phyloP scores from a whole-genome alignment of 2,113 vertebrate species.

The Toxostoma redivivum region DNA sequence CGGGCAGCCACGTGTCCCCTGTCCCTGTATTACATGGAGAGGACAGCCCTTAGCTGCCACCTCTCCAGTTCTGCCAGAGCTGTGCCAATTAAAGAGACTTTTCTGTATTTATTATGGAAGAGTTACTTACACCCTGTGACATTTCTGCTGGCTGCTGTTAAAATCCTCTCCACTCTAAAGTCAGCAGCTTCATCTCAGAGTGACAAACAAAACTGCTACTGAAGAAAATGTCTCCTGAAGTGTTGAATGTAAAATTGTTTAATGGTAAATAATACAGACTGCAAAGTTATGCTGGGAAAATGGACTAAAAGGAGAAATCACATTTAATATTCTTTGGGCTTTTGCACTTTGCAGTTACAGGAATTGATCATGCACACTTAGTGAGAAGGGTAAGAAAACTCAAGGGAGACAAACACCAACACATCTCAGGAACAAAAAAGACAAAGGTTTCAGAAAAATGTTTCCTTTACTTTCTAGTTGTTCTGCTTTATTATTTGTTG shows the following conservation, averaged over 20 bases:
- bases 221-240: neutral
- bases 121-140: neutral
- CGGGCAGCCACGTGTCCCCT: neutral
- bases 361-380: neutral
- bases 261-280: neutral
- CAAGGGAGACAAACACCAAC: neutral
- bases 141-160: constrained; percentile 28
- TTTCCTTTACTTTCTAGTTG: neutral
- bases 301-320: neutral
- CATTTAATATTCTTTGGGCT: neutral
- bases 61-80: neutral
- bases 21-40: neutral
- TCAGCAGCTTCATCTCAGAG: neutral
- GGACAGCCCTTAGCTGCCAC: constrained; percentile 14
- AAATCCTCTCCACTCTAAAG: neutral
- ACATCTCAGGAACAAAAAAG: neutral
- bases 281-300: neutral
- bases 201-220: neutral
- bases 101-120: neutral
- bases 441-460: neutral
- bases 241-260: neutral
- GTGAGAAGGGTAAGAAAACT: neutral
- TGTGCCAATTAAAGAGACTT: constrained; percentile 19
- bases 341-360: neutral
- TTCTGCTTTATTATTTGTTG: neutral